Conservation (phyloP, 2,113 vertebrate species). For the Neotragus moschatus region DNA sequence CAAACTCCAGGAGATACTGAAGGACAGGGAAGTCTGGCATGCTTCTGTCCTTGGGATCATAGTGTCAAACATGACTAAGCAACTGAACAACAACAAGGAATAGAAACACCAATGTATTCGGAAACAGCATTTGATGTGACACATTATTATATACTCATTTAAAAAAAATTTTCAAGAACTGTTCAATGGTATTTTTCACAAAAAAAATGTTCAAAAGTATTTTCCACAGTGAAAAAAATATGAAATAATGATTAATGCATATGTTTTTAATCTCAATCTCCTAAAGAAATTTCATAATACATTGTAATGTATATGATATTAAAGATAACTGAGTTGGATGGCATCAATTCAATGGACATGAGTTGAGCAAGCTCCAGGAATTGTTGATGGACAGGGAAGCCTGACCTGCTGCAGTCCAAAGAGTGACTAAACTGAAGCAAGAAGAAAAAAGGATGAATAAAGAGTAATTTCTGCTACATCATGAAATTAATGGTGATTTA, state of each 20-base stretch:
- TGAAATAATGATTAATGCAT: background rate
- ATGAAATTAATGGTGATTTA: background rate
- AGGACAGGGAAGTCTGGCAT: background rate
- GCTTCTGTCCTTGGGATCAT: background rate
- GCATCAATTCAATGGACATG: accelerated
- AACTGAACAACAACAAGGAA: background rate
- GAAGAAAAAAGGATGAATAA: background rate
- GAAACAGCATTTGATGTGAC: background rate
- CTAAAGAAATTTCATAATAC: background rate
- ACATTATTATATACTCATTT: background rate
- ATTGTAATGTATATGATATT: background rate
- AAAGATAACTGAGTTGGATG: background rate
- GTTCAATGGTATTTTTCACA: background rate
- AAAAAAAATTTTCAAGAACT: background rate
- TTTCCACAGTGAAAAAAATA: background rate
- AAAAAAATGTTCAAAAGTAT: background rate
- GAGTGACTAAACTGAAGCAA: background rate
- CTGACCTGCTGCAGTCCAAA: background rate
- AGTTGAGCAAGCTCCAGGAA: background rate
- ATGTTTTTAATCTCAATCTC: background rate
- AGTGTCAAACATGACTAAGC: background rate
- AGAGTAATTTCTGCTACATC: background rate
- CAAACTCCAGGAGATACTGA: background rate
- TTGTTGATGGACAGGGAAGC: background rate
- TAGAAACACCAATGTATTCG: background rate